These are phyloP conservation scores for Eudemis profundana DNA, from an alignment of 2,888 invertebrate species.

Conservation along the genomic window DNA sequence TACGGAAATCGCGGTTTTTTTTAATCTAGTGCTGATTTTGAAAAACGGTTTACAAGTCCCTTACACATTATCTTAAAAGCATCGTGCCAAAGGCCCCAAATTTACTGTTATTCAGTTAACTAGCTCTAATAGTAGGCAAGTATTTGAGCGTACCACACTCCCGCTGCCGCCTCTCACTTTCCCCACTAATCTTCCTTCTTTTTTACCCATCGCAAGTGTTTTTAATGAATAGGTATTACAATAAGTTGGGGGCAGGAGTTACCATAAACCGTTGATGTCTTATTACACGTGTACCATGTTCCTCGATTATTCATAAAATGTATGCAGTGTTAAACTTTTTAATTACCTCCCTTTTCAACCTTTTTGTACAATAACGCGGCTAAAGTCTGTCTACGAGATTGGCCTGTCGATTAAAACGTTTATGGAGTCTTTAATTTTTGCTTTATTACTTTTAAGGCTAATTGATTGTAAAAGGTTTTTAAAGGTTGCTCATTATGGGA, in stretches of 20 bases:
- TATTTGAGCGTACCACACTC: no score
- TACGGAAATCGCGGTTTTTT: no score
- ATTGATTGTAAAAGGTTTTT: constrained; percentile 40
- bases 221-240: constrained; percentile 80
- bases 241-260: constrained; percentile 71
- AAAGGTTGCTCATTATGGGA: constrained; percentile 29
- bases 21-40: no score
- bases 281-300: constrained; percentile 69
- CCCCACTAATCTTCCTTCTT: constrained; percentile 57
- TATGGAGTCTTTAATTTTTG: constrained; percentile 39
- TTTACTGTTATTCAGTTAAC: no score
- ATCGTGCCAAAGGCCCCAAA: no score
- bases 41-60: no score
- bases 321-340: constrained; percentile 77
- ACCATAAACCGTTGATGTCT: constrained; percentile 78
- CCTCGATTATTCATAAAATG: constrained; percentile 70
- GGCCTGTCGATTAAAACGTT: constrained; percentile 44
- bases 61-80: no score
- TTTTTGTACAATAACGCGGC: constrained; percentile 37
- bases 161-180: constrained; percentile 50
- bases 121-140: no score
- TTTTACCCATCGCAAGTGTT: constrained; percentile 75
- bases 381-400: constrained; percentile 42
- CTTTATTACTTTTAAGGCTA: constrained; percentile 38
- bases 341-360: constrained; percentile 56